A percentile compares a stretch with the other conserved stretches of the same genome.
These are phyloP conservation scores for Catocala fraxini DNA, from an alignment of 2,888 invertebrate genomes.

Conservation along the genomic window DNA sequence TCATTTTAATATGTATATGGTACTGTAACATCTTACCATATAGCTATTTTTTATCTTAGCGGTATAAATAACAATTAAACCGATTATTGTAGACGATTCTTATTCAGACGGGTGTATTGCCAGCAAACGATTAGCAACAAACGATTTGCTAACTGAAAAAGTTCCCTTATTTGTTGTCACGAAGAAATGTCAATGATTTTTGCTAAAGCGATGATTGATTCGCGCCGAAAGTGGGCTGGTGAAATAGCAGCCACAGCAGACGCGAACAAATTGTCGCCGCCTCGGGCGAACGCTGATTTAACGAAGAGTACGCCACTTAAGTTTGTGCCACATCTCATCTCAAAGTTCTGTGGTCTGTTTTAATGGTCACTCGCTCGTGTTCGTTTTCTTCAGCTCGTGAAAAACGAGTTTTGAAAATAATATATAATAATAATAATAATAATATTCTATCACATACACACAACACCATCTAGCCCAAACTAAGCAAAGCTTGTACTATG, in stretches of 20 bases:
- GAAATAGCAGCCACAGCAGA: conserved; percentile 44
- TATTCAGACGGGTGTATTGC: too few species aligned
- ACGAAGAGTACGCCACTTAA: conserved; percentile 56
- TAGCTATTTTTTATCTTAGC: too few species aligned
- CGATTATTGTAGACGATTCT: too few species aligned
- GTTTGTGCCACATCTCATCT: conserved; percentile 28
- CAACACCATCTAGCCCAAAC: too few species aligned
- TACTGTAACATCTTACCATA: too few species aligned
- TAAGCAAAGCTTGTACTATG: too few species aligned
- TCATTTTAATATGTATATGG: too few species aligned
- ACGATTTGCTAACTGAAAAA: background rate
- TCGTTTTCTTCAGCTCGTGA: too few species aligned
- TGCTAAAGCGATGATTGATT: conserved; percentile 62
- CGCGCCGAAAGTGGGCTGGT: conserved; percentile 49
- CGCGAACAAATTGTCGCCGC: conserved; percentile 57
- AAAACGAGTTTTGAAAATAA: too few species aligned
- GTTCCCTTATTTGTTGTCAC: conserved; percentile 29
- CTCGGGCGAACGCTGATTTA: conserved; percentile 56
- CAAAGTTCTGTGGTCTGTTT: background rate
- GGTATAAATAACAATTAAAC: background rate
- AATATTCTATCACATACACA: too few species aligned
- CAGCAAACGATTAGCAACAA: background rate
- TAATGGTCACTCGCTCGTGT: background rate
- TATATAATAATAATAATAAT: too few species aligned
- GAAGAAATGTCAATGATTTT: conserved; percentile 70